Conservation (phyloP, 2,113 vertebrate species). For the Octodon degus region DNA sequence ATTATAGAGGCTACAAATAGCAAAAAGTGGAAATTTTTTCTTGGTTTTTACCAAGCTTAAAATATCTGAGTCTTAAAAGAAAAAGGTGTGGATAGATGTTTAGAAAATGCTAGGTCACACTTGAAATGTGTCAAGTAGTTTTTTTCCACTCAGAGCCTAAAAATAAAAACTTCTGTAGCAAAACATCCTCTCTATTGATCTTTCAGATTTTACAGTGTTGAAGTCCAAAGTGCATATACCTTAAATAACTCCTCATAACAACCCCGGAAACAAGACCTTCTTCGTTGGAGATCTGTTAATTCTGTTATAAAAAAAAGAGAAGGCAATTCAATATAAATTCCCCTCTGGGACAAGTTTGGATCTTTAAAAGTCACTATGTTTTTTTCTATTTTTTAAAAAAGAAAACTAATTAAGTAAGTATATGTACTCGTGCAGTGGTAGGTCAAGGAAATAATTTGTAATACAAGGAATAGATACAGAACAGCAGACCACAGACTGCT, state of each 20-base stretch:
- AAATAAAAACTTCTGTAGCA: conserved; percentile 49
- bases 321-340: not conserved
- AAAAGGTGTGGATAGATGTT: not conserved
- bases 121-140: not conserved
- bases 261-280: not conserved
- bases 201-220: not conserved
- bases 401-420: not conserved
- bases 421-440: too few relatives aligned
- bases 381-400: not conserved
- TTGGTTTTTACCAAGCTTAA: not conserved
- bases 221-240: not conserved
- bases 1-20: not conserved
- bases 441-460: not conserved
- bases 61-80: not conserved
- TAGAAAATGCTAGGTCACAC: conserved; percentile 13
- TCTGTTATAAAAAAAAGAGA: not conserved
- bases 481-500: rapidly evolving
- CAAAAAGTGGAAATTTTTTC: not conserved
- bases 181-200: conserved; percentile 38
- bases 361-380: not conserved
- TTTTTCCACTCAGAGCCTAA: not conserved
- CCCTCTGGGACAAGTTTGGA: not conserved
- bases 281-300: not conserved
- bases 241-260: not conserved
- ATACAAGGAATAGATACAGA: too few relatives aligned